These are phyloP conservation scores for Phyllostomus hastatus DNA, from an alignment of 2,113 vertebrate species.

Conservation along the genomic window DNA sequence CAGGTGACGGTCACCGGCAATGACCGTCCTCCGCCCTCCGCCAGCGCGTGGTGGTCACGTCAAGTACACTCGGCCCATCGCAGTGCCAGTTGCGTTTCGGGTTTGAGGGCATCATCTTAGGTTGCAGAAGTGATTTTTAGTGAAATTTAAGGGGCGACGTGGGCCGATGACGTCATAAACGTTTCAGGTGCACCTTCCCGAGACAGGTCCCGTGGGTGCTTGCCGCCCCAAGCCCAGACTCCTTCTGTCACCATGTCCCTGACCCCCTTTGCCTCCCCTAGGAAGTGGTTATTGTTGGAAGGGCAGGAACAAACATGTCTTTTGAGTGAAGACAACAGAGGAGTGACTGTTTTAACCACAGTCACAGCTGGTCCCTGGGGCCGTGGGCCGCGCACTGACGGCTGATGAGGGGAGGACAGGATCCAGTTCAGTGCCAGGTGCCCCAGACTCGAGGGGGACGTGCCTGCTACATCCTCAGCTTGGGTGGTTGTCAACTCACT, in stretches of 20 bases:
- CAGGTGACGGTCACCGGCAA: neutral
- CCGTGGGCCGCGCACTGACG: neutral
- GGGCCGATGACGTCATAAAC: no score
- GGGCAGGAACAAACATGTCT: neutral
- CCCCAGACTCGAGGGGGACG: neutral
- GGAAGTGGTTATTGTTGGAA: neutral
- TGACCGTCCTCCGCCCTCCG: neutral
- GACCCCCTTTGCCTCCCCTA: neutral
- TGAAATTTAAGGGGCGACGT: no score
- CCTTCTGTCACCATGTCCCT: no score
- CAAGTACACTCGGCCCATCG: neutral
- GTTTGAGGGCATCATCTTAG: constrained; percentile 40
- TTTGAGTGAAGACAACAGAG: neutral
- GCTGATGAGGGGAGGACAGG: neutral
- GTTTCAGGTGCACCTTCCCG: no score
- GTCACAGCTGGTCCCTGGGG: neutral
- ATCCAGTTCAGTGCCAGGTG: neutral
- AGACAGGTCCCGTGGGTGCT: no score
- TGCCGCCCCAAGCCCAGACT: no score
- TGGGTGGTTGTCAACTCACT: neutral
- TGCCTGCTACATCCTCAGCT: neutral
- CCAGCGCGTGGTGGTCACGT: constrained; percentile 34
- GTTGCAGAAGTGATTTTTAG: neutral
- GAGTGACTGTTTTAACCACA: neutral
- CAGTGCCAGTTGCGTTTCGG: constrained; percentile 32